Evolutionary conservation across 2,113 vertebrate genomes (phyloP).

Genomic region (Dipodomys spectabilis): DNA sequence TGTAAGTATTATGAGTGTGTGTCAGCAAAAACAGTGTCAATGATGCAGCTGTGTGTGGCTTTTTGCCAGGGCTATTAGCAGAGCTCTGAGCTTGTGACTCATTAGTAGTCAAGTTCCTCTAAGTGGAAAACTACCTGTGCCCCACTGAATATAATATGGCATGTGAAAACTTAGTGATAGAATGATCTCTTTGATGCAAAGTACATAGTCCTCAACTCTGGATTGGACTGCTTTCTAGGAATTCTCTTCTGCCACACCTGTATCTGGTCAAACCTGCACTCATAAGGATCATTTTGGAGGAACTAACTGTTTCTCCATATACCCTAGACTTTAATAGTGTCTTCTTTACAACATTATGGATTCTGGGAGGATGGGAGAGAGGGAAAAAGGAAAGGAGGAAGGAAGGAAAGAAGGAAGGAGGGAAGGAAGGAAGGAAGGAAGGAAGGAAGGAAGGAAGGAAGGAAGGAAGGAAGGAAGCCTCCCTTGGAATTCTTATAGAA

Average conservation of each 20-base stretch:
- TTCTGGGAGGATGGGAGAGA: background rate
- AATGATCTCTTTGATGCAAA: constrained; percentile 14
- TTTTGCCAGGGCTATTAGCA: constrained; percentile 30
- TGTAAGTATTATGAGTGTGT: background rate
- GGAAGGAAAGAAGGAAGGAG: too few species aligned
- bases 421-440: too few species aligned
- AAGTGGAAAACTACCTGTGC: constrained; percentile 51
- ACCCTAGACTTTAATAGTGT: too few species aligned
- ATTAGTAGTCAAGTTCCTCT: constrained; percentile 22
- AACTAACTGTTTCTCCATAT: background rate
- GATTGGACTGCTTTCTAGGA: constrained; percentile 37
- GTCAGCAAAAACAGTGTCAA: background rate
- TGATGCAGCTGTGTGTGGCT: background rate
- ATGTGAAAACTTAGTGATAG: constrained; percentile 9
- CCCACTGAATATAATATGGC: constrained; percentile 31
- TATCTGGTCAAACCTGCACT: background rate
- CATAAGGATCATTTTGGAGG: background rate
- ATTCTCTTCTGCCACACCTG: background rate
- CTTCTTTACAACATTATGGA: background rate
- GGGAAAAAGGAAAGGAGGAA: too few species aligned
- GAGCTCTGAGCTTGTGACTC: constrained; percentile 43
- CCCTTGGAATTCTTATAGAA: background rate
- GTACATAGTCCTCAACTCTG: background rate
- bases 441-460: background rate
- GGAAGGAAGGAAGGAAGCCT: background rate